These are phyloP conservation scores for Genyomyrus donnyi DNA, from an alignment of 2,113 vertebrate species.

Conservation along the genomic window DNA sequence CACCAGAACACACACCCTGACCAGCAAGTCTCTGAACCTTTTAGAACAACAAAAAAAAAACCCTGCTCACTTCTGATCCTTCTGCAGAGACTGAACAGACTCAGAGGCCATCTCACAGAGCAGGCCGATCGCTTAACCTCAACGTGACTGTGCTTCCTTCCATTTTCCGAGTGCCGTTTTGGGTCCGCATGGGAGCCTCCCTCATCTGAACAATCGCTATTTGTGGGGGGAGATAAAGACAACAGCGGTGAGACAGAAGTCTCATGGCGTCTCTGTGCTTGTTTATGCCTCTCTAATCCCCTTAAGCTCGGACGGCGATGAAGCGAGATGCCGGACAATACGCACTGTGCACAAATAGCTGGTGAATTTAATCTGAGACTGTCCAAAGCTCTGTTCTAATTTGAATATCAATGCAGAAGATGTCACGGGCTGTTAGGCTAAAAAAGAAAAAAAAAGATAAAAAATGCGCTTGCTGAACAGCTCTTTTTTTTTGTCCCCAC, in stretches of 20 bases:
- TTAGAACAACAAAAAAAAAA: background rate
- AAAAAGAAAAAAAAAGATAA: conserved; percentile 30
- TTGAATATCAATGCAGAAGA: conserved; percentile 51
- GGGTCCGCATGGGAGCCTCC: background rate
- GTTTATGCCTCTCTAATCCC: conserved; percentile 38
- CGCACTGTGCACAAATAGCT: conserved; percentile 45
- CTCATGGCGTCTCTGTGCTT: conserved; percentile 27
- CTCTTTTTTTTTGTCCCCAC: conserved; percentile 30
- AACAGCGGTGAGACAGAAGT: conserved; percentile 16
- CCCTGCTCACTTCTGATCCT: background rate
- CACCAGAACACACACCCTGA: background rate
- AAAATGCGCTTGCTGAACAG: conserved; percentile 35
- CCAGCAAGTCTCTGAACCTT: background rate
- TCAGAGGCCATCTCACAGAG: background rate
- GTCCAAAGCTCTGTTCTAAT: conserved; percentile 50
- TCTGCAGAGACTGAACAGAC: no score
- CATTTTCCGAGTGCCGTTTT: background rate
- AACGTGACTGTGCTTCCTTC: background rate
- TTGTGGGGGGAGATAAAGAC: conserved; percentile 26
- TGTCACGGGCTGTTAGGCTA: conserved; percentile 46
- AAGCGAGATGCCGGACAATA: conserved; percentile 32
- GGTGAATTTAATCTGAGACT: conserved; percentile 45
- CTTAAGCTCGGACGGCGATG: conserved; percentile 30
- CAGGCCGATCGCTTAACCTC: background rate
- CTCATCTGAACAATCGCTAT: conserved; percentile 23